phyloP scores from a whole-genome alignment of 2,888 invertebrate genomes.

The Myopa tessellatipennis region DNA sequence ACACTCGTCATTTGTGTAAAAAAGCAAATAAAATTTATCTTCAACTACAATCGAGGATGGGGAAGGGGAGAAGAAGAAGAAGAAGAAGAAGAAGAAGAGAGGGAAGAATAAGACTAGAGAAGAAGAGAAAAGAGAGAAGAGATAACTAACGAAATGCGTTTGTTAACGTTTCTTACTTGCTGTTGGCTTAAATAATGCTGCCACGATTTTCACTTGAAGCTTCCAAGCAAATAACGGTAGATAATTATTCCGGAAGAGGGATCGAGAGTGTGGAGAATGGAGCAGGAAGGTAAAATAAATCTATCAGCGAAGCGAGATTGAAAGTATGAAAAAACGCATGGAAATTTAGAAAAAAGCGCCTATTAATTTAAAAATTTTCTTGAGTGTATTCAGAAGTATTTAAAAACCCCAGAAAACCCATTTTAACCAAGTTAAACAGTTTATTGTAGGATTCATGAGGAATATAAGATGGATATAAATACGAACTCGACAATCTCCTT shows the following conservation, averaged over 20 bases:
- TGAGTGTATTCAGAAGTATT: no score
- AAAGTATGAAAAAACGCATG: no score
- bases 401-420: no score
- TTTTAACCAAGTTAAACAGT: no score
- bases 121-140: background rate
- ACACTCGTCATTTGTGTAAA: conserved; percentile 34
- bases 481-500: no score
- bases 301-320: no score
- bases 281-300: no score
- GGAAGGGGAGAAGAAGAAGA: background rate
- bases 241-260: conserved; percentile 11
- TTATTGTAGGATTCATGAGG: no score
- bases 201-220: conserved; percentile 18
- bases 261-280: no score
- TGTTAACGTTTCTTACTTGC: conserved; percentile 1
- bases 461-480: no score
- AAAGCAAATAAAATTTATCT: conserved; percentile 30
- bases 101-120: background rate
- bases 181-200: conserved; percentile 21
- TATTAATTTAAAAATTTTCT: no score
- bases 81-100: background rate
- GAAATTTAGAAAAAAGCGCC: no score
- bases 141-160: background rate
- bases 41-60: background rate
- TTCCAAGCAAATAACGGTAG: conserved; percentile 24